Evolutionary conservation across 2,888 invertebrate genomes (phyloP), one percentile per base, ranked within the genome.

Genomic region (Xestoiulus laeticollis): DNA sequence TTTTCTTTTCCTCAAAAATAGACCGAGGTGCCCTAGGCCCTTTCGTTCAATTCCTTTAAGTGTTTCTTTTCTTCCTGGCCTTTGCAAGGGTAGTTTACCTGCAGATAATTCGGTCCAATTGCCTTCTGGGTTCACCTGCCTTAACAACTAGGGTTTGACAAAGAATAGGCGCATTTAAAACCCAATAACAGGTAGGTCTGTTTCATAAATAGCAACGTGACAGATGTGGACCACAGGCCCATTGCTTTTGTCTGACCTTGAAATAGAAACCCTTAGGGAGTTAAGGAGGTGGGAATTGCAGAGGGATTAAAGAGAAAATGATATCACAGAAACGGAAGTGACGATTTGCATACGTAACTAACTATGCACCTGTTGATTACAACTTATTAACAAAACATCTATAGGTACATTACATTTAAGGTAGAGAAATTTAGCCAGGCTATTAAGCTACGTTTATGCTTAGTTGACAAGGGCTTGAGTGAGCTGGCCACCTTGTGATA

Each of bases 191-290:
- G 59, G 59, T 59, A 59, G 59, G 59, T 59, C 59, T 59, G 59
- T 59, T 59, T 59, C 59, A 59, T 59, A 59, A 59, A 59, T 59
- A 59, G 59, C 59, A 59, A 68, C 68, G 0, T 68, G 26, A 68
- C 68, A 26, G 68, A 68, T 68, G 68, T 26, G 68, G 68, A 68
- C 68, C 68, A 68, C 68, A 68, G 68, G 68, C 68, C 68, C 68
- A 5, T 68, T 26, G 68, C n/a, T 59, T n/a, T 59, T 59, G 59
- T 59, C n/a, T 4, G 59, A 59, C 59, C 59, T 59, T 6, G 59
- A 59, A n/a, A 16, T n/a, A 59, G 22, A 6, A 22, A 22, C 6
- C 3, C 5, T 8, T 16, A 19, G 12, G 26, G 10, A 12, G 68
- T n/a, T 16, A 48, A 22, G 8, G 68, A 68, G 22, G 12, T 1